Conservation (phyloP, 2,113 vertebrate species). For the Spermophilus dauricus region DNA sequence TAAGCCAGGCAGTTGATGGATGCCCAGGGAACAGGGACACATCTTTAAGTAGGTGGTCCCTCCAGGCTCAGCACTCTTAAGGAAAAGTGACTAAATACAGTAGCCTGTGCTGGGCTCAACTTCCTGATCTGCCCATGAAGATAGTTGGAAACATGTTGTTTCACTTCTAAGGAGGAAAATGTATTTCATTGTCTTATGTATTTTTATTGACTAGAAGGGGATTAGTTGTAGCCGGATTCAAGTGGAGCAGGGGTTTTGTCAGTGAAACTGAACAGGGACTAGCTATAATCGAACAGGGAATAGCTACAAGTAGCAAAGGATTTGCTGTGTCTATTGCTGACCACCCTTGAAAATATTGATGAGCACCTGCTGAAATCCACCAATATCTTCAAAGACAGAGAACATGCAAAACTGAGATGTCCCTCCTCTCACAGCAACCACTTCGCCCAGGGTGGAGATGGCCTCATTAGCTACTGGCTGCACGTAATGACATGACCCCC, state of each 20-base stretch:
- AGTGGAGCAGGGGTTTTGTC: too few relatives aligned
- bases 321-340: background rate
- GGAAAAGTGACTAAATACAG: background rate
- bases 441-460: background rate
- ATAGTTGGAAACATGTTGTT: background rate
- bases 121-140: background rate
- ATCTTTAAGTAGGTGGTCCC: background rate
- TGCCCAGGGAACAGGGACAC: accelerated
- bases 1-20: background rate
- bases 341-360: background rate
- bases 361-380: background rate
- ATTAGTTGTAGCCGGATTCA: background rate
- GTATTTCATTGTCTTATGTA: background rate
- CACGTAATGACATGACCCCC: background rate
- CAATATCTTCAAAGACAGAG: background rate
- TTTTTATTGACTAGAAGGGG: background rate
- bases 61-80: background rate
- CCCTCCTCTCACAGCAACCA: background rate
- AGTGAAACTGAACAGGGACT: background rate
- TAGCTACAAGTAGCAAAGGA: background rate
- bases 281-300: background rate
- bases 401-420: too few relatives aligned
- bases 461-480: background rate
- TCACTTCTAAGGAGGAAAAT: background rate
- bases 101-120: background rate